Percentiles rank a stretch among this genome's conserved stretches.
Conservation (phyloP, 1,140 invertebrate genomes). For the Pseudomyrmex dendroicus region DNA sequence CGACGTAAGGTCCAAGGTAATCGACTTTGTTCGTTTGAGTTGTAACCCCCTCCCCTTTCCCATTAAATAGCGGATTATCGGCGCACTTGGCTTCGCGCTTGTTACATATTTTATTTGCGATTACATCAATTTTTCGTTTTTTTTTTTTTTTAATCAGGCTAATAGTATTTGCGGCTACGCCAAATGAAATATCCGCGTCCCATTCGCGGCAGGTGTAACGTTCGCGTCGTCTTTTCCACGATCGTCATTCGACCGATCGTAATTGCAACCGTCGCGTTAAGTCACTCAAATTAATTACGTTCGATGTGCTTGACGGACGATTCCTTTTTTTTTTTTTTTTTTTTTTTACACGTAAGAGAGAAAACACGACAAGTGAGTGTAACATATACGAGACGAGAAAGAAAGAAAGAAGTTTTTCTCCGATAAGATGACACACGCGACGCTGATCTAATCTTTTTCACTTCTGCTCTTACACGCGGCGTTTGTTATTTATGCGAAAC, state of each 20-base stretch:
- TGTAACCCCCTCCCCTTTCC: background rate
- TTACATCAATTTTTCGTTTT: conserved; percentile 1
- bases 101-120: conserved; percentile 1
- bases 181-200: background rate
- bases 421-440: too few relatives aligned
- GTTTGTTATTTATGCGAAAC: too few relatives aligned
- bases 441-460: too few relatives aligned
- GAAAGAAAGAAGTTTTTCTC: too few relatives aligned
- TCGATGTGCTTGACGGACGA: conserved; percentile 1
- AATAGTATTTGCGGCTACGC: background rate
- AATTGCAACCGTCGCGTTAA: conserved; percentile 19
- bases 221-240: background rate
- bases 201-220: background rate
- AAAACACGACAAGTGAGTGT: too few relatives aligned
- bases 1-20: conserved; percentile 76
- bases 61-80: conserved; percentile 65
- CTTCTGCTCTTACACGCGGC: too few relatives aligned
- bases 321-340: too few relatives aligned
- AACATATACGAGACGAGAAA: background rate
- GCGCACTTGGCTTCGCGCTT: conserved; percentile 33
- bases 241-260: background rate
- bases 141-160: background rate
- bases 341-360: background rate
- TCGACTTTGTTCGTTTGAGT: conserved; percentile 74
- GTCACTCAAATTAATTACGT: conserved; percentile 1